phyloP scores from a whole-genome alignment of 2,797 vertebrate genomes.

The Eupleurogrammus muticus region DNA sequence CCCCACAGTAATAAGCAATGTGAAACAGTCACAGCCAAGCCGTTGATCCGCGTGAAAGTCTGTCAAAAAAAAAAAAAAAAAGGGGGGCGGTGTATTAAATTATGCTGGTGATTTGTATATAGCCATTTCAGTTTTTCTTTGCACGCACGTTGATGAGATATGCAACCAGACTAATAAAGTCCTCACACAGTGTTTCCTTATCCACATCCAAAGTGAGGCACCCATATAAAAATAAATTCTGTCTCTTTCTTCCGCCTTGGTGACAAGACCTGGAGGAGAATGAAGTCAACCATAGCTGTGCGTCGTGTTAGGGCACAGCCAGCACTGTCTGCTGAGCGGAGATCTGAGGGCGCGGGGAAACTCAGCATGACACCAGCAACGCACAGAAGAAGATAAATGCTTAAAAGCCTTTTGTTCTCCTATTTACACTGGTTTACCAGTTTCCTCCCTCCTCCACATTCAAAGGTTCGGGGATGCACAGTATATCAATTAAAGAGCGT shows the following conservation, averaged over 20 bases:
- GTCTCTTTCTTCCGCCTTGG: slow-evolving; percentile 16
- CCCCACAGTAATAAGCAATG: slow-evolving; percentile 67
- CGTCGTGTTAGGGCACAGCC: slow-evolving; percentile 41
- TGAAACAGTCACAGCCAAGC: slow-evolving; percentile 39
- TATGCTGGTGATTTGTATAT: slow-evolving; percentile 70
- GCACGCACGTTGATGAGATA: slow-evolving; percentile 31
- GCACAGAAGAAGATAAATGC: slow-evolving; percentile 33
- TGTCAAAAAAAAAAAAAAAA: slow-evolving; percentile 20
- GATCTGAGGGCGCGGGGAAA: slow-evolving; percentile 43
- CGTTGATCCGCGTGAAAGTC: slow-evolving; percentile 47
- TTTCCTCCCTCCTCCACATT: slow-evolving; percentile 32
- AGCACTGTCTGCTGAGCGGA: slow-evolving; percentile 26
- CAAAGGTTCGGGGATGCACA: slow-evolving; percentile 45
- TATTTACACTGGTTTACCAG: slow-evolving; percentile 47
- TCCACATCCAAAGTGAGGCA: slow-evolving; percentile 8
- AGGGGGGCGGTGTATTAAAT: slow-evolving; percentile 34
- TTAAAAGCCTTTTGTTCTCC: slow-evolving; percentile 53
- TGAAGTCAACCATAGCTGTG: slow-evolving; percentile 36
- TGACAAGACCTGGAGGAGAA: slow-evolving; percentile 20
- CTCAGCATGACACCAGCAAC: slow-evolving; percentile 53
- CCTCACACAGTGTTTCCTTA: slow-evolving; percentile 4
- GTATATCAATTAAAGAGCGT: slow-evolving; percentile 64
- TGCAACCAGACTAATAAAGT: slow-evolving; percentile 21
- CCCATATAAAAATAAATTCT: background rate
- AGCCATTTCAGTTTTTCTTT: slow-evolving; percentile 36